Conservation (phyloP, 1,140 invertebrate genomes). For the Chlorops oryzae region DNA sequence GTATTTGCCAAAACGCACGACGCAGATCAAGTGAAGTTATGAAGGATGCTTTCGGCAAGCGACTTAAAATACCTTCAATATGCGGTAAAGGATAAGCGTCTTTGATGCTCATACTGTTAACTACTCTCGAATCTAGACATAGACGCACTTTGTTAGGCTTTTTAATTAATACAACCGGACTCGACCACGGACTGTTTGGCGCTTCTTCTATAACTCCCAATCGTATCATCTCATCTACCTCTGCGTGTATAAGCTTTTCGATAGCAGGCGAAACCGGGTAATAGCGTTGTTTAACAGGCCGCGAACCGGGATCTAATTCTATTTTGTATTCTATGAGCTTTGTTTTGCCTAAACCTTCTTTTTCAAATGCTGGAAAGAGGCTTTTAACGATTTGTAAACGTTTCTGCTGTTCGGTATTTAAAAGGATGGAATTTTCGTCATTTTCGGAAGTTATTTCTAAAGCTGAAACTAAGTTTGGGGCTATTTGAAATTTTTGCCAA, state of each 20-base stretch:
- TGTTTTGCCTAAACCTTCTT: conserved; percentile 8
- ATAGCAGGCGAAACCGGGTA: conserved; percentile 9
- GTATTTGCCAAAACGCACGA: conserved; percentile 16
- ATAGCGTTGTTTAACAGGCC: conserved; percentile 9
- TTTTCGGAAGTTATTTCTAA: too few species aligned
- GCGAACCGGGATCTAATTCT: not conserved
- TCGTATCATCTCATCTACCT: conserved; percentile 3
- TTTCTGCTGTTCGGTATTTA: too few species aligned
- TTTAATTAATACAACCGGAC: not conserved
- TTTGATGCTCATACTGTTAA: conserved; percentile 2
- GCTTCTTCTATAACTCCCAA: conserved; percentile 7
- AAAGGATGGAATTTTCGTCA: too few species aligned
- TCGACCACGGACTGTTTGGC: not conserved
- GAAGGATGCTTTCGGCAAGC: not conserved
- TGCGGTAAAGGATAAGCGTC: conserved; percentile 5
- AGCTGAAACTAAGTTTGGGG: too few species aligned
- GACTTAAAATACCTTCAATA: conserved; percentile 4
- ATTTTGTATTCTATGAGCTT: conserved; percentile 4
- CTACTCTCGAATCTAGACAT: conserved; percentile 3
- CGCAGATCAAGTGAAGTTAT: conserved; percentile 12
- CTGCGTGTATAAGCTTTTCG: conserved; percentile 7
- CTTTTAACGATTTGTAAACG: too few species aligned
- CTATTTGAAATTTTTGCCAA: too few species aligned
- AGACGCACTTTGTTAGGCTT: conserved; percentile 1
- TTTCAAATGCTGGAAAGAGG: too few species aligned